These are phyloP conservation scores for Cylas formicarius DNA, from an alignment of 1,140 invertebrate genomes.

Conservation along the genomic window DNA sequence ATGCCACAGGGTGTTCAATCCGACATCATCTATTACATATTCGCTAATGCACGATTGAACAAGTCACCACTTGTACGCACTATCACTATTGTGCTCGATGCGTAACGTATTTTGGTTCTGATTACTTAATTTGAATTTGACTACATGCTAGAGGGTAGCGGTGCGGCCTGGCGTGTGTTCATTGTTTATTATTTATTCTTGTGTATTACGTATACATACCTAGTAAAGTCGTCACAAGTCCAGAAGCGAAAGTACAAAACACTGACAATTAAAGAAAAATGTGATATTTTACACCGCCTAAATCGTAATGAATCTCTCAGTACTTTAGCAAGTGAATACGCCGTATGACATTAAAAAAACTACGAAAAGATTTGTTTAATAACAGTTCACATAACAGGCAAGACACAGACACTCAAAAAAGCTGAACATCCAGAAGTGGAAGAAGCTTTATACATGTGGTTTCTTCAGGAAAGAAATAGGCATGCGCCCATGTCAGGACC, in stretches of 20 bases:
- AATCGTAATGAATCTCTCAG: constrained; percentile 18
- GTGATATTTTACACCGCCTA: constrained; percentile 1
- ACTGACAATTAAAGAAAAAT: constrained; percentile 32
- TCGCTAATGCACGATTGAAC: too few species aligned
- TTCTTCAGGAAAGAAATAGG: constrained; percentile 35
- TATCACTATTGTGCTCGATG: constrained; percentile 26
- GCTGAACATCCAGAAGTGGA: constrained; percentile 35
- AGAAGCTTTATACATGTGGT: constrained; percentile 28
- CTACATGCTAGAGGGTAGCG: constrained; percentile 24
- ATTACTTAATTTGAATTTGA: constrained; percentile 31
- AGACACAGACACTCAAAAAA: constrained; percentile 36
- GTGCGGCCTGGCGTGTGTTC: constrained; percentile 9
- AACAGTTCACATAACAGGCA: constrained; percentile 31
- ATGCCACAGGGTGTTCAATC: too few species aligned
- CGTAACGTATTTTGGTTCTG: constrained; percentile 27
- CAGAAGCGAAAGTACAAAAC: constrained; percentile 38
- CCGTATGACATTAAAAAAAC: constrained; percentile 19
- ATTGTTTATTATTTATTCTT: too few species aligned
- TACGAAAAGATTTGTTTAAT: constrained; percentile 33
- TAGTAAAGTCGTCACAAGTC: constrained; percentile 32
- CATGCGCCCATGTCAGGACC: constrained; percentile 34
- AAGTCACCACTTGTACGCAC: too few species aligned
- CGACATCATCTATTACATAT: too few species aligned
- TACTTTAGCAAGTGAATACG: constrained; percentile 19
- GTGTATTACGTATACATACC: too few species aligned